Base-by-base conservation (phyloP, 2,888 invertebrate species). In the Nemotelus nigrinus region DNA sequence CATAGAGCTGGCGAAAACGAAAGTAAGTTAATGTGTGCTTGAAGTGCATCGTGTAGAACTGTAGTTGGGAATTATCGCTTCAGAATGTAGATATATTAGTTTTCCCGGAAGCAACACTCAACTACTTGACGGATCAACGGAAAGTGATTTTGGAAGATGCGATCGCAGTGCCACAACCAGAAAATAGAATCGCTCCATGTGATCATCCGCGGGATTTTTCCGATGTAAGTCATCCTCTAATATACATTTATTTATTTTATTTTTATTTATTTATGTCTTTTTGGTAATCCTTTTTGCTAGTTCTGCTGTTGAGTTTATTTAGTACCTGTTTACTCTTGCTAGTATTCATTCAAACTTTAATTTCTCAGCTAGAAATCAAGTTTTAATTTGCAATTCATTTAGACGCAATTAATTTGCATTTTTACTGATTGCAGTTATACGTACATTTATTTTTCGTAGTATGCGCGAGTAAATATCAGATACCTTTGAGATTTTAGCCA, bases 81-180 rank as follows among this genome's bases (percentile, higher is more conserved):
- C 10, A 75, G 64, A 44, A 64, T 64, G 75, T 75, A 43, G 75
- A 75, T 64, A 75, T 75, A n/a, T 48, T 75, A 7, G 75, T 75
- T 2, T 75, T 75, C n/a, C 75, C 94, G 0, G 94, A 94, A 84
- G 82, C 88, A 82, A 89, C 89, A 0, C 78, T 84, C 39, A 80
- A 80, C 88, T 55, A 70, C 58, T 48, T 43, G 39, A 43, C 39
- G 25, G 44, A 45, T 2, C 45, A 8, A 47, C 41, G 78, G 41
- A 55, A 70, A 41, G 25, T 60, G 8, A 43, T 70, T 45, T n/a
- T 60, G 2, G 77, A 70, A 47, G 67, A 63, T 43, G 78, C 75
- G 1, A 78, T 88, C 86, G 63, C 87, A 86, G 68, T 83, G 82
- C 78, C 82, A 45, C 79, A 80, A 71, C 80, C 82, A 5, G 81